Evolutionary conservation across 2,888 invertebrate genomes (phyloP).

Genomic region (Silvanus unidentatus): DNA sequence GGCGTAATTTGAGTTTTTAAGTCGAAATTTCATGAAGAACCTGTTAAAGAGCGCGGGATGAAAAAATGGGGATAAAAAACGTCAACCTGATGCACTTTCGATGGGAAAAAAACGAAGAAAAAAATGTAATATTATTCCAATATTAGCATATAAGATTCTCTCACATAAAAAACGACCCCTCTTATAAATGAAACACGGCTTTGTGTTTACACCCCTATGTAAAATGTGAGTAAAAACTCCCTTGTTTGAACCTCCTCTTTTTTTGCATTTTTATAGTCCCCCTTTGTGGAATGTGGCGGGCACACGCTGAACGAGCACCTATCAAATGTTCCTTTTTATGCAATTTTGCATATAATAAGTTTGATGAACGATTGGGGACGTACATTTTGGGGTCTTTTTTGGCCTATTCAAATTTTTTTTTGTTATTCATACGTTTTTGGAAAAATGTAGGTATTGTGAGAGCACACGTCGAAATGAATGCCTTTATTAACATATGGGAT

Average conservation of each 20-base stretch:
- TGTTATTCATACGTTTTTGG: no score
- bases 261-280: constrained; percentile 1
- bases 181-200: no score
- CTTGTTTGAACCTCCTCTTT: constrained; percentile 13
- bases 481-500: background rate
- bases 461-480: background rate
- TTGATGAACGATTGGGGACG: background rate
- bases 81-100: no score
- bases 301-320: constrained; percentile 14
- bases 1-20: no score
- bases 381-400: background rate
- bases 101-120: no score
- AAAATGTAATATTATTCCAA: no score
- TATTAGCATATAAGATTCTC: no score
- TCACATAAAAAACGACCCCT: no score
- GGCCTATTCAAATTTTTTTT: no score
- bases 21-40: no score
- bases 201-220: constrained; percentile 20
- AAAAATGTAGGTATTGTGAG: background rate
- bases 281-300: constrained; percentile 11
- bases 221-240: constrained; percentile 19
- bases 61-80: no score
- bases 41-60: no score
- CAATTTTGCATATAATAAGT: background rate
- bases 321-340: constrained; percentile 2